Percentiles rank a stretch among this genome's conserved stretches.
phyloP scores from a whole-genome alignment of 2,888 invertebrate genomes.

The Andrena haemorrhoa region DNA sequence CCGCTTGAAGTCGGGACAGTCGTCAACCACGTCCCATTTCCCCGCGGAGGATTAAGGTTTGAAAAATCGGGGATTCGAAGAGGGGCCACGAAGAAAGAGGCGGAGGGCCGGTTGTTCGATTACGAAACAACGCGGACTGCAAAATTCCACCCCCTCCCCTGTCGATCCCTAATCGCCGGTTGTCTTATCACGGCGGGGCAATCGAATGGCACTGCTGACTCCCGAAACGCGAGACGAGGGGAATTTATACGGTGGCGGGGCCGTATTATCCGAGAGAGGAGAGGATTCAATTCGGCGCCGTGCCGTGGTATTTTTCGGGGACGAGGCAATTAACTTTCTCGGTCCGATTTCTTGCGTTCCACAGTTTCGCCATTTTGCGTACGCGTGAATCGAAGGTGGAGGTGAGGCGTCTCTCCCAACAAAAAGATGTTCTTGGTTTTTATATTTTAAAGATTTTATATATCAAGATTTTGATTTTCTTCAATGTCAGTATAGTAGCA shows the following conservation, averaged over 20 bases:
- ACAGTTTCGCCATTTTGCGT: background rate
- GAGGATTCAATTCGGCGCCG: constrained; percentile 41
- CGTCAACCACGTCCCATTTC: constrained; percentile 42
- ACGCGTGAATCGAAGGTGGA: too few relatives aligned
- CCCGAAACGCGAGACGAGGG: constrained; percentile 7
- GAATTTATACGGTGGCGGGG: constrained; percentile 50
- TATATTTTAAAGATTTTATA: too few relatives aligned
- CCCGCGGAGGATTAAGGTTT: constrained; percentile 39
- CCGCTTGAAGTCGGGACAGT: constrained; percentile 17
- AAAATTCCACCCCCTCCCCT: constrained; percentile 6
- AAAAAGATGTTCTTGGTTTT: too few relatives aligned
- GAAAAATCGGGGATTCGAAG: constrained; percentile 48
- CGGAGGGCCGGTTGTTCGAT: constrained; percentile 20
- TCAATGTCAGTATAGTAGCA: too few relatives aligned
- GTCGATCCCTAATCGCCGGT: constrained; percentile 34
- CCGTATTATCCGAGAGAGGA: constrained; percentile 39
- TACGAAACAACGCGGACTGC: constrained; percentile 35
- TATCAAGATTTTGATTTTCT: too few relatives aligned
- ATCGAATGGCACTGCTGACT: constrained; percentile 46
- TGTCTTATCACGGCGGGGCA: constrained; percentile 27
- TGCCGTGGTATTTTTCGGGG: background rate
- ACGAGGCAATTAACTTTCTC: constrained; percentile 1
- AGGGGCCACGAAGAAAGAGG: background rate
- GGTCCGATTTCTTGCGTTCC: background rate
- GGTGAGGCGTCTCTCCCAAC: too few relatives aligned